Evolutionary conservation across 2,797 vertebrate genomes (phyloP).

Genomic region (Channa striata): DNA sequence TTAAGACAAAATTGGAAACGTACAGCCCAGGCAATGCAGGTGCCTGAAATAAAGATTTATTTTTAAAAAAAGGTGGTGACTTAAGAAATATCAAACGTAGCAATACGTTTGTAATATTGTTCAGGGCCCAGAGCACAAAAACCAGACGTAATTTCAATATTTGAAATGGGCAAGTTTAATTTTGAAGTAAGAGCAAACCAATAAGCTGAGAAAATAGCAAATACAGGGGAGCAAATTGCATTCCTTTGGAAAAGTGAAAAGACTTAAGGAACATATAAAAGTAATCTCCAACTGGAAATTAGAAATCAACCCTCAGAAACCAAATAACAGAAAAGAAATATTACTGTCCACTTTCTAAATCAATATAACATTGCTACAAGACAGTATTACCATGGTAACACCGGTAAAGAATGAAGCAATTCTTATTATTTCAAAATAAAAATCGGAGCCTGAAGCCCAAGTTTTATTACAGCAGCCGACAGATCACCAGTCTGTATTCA

Average conservation of each 20-base stretch:
- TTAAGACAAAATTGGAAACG: slow-evolving; percentile 43
- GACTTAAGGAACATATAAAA: slow-evolving; percentile 99
- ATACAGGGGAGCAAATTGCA: slow-evolving; percentile 96
- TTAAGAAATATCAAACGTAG: slow-evolving; percentile 83
- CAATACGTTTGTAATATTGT: slow-evolving; percentile 90
- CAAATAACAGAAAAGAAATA: slow-evolving; percentile 99
- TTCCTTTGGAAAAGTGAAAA: slow-evolving; percentile 91
- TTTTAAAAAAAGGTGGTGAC: slow-evolving; percentile 63
- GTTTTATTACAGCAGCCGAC: slow-evolving; percentile 98
- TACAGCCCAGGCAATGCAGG: slow-evolving; percentile 37
- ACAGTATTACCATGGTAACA: slow-evolving; percentile 99
- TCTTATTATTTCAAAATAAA: slow-evolving; percentile 99
- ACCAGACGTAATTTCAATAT: slow-evolving; percentile 98
- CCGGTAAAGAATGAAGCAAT: slow-evolving; percentile 99
- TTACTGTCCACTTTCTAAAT: slow-evolving; percentile 99
- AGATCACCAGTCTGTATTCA: slow-evolving; percentile 96
- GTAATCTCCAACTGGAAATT: slow-evolving; percentile 99
- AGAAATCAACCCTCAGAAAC: slow-evolving; percentile 99
- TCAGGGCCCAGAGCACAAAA: slow-evolving; percentile 92
- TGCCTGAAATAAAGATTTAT: slow-evolving; percentile 67
- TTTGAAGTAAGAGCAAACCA: slow-evolving; percentile 97
- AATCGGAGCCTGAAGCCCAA: slow-evolving; percentile 96
- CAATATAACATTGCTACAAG: slow-evolving; percentile 99
- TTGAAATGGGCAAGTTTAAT: slow-evolving; percentile 99
- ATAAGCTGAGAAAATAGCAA: slow-evolving; percentile 97